Base-by-base conservation (phyloP, 64 coral and sea anemone genomes). In the Stichodactyla helianthus region DNA sequence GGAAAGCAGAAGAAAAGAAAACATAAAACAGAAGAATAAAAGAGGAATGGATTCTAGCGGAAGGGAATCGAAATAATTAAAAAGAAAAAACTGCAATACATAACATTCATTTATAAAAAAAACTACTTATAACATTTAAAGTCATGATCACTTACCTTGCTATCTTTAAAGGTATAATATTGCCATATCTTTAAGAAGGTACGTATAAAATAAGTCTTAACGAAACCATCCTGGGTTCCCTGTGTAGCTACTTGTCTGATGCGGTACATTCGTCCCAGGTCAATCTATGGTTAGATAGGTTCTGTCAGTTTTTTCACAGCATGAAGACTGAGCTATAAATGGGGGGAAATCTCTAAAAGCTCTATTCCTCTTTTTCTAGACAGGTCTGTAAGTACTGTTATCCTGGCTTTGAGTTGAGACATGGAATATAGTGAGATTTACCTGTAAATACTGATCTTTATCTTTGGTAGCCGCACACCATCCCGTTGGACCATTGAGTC, bases 401-500 rank as follows among this genome's bases (percentile, higher is more conserved):
- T 16, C 56, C 10, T 59, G 56, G 15, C 2, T 10, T 59, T 8
- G 56, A 10, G 56, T 58, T 63, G 5, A 63, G 5, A n/a, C 20
- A 65, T 65, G 18, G 62, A 65, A 22, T 65, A 65, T n/a, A 8
- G 7, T 18, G 5, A 22, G 2, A 22, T 54, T 53, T 35, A 84
- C 83, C 55, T 60, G 83, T 62, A 84, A 63, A 54, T 58, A 84
- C 53, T 55, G 83, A 11, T 84, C 6, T 62, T 55, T 84, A 17
- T 84, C 83, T n/a, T 55, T 84, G 23, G 0, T 55, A 7, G 83
- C 83, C 7, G 90, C 84, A 82, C 90, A 91, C 90, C 84, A 91
- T 6, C 84, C 84, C 12, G 54, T 7, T 15, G 20, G 16, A 2
- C 6, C 51, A 13, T 60, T 82, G 4, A 86, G 85, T 20, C 90